Conservation (phyloP, 1,140 invertebrate species). For the Drosophila dunni region DNA sequence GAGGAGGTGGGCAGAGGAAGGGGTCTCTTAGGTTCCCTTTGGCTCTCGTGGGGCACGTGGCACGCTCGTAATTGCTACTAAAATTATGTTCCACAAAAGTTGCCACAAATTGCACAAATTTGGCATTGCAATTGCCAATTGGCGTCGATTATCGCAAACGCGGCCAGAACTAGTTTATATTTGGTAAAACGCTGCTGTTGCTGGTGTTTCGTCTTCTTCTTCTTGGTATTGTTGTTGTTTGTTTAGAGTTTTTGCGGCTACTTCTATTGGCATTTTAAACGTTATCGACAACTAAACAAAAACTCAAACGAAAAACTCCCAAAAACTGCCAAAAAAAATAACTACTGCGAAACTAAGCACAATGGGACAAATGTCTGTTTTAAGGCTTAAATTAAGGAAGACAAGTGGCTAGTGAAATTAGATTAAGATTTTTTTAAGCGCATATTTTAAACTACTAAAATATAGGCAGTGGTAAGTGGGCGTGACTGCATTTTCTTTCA, state of each 20-base stretch:
- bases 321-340: constrained; percentile 39
- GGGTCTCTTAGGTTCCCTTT: too few species aligned
- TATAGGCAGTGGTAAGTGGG: too few species aligned
- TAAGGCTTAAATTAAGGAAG: too few species aligned
- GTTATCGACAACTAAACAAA: constrained; percentile 78
- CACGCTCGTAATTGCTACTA: constrained; percentile 77
- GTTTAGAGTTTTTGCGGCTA: constrained; percentile 54
- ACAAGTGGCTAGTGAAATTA: too few species aligned
- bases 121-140: constrained; percentile 70
- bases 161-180: constrained; percentile 61
- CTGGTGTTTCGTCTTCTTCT: not conserved
- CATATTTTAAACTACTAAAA: too few species aligned
- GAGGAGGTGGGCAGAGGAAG: too few species aligned
- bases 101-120: constrained; percentile 77
- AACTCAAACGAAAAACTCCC: constrained; percentile 43
- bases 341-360: too few species aligned
- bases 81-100: constrained; percentile 80
- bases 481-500: too few species aligned
- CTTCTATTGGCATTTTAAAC: constrained; percentile 78
- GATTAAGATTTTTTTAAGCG: too few species aligned
- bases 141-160: constrained; percentile 73
- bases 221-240: constrained; percentile 38
- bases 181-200: constrained; percentile 4
- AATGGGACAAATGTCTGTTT: too few species aligned
- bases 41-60: constrained; percentile 18